Evolutionary conservation across 2,888 invertebrate species (phyloP).

Genomic region (Sialis lutaria): DNA sequence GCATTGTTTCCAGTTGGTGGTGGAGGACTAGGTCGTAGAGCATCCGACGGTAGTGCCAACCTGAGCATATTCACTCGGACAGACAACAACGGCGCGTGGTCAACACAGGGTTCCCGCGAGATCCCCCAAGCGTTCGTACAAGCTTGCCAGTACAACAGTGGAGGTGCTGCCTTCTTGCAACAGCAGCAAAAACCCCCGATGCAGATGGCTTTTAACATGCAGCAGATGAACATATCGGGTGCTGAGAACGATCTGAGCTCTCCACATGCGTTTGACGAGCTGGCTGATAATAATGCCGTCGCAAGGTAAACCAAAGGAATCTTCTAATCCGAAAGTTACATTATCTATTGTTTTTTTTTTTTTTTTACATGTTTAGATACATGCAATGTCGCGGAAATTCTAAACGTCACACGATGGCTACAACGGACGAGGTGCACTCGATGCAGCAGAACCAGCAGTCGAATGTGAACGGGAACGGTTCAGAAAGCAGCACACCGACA

Average conservation of each 20-base stretch:
- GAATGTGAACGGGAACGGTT: slow-evolving; percentile 18
- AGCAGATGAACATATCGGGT: not conserved
- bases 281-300: slow-evolving; percentile 31
- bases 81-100: slow-evolving; percentile 27
- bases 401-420: slow-evolving; percentile 65
- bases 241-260: slow-evolving; percentile 7
- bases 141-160: not conserved
- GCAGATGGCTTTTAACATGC: not conserved
- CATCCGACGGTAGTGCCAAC: slow-evolving; percentile 92
- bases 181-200: not conserved
- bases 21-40: slow-evolving; percentile 73
- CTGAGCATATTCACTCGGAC: slow-evolving; percentile 50
- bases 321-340: not conserved
- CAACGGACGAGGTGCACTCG: slow-evolving; percentile 46
- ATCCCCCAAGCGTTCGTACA: slow-evolving; percentile 3
- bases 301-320: slow-evolving; percentile 21
- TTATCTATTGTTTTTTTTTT: not conserved
- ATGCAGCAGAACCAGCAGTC: slow-evolving; percentile 16
- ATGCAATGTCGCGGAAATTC: slow-evolving; percentile 57
- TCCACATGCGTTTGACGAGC: slow-evolving; percentile 23
- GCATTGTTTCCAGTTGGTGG: slow-evolving; percentile 24
- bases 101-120: slow-evolving; percentile 35
- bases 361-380: slow-evolving; percentile 47
- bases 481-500: slow-evolving; percentile 29
- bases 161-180: not conserved